Conservation (phyloP, 2,888 invertebrate species). For the Limenitis camilla region DNA sequence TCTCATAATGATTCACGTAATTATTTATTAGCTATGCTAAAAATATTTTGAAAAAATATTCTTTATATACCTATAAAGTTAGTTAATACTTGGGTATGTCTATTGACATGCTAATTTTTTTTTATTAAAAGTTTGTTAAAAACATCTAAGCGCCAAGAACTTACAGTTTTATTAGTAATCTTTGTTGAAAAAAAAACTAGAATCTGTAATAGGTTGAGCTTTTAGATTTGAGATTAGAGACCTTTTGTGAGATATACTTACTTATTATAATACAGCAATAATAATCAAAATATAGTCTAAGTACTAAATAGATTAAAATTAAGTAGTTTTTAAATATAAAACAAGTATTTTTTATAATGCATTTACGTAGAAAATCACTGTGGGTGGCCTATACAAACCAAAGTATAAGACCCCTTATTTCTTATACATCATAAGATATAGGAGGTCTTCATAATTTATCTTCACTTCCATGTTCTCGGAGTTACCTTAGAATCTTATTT, state of each 20-base stretch:
- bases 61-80: too few relatives aligned
- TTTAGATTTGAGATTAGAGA: too few relatives aligned
- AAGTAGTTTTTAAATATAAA: slow-evolving; percentile 11
- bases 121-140: too few relatives aligned
- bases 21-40: too few relatives aligned
- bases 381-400: slow-evolving; percentile 48
- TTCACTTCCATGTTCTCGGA: slow-evolving; percentile 18
- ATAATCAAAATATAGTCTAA: slow-evolving; percentile 1
- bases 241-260: too few relatives aligned
- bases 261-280: background rate
- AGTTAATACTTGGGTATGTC: too few relatives aligned
- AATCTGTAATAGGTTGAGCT: too few relatives aligned
- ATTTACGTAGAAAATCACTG: slow-evolving; percentile 44
- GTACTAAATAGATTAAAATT: slow-evolving; percentile 16
- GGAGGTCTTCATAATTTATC: slow-evolving; percentile 26
- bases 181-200: too few relatives aligned
- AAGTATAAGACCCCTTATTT: slow-evolving; percentile 11
- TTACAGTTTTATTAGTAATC: too few relatives aligned
- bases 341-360: slow-evolving; percentile 43
- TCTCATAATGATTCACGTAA: too few relatives aligned
- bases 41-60: too few relatives aligned
- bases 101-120: background rate
- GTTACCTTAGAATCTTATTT: slow-evolving; percentile 36
- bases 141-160: too few relatives aligned
- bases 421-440: slow-evolving; percentile 13